Percentiles rank a stretch among this genome's conserved stretches.
These are phyloP conservation scores for Crotalus adamanteus DNA, from an alignment of 2,797 vertebrate species.

Conservation along the genomic window DNA sequence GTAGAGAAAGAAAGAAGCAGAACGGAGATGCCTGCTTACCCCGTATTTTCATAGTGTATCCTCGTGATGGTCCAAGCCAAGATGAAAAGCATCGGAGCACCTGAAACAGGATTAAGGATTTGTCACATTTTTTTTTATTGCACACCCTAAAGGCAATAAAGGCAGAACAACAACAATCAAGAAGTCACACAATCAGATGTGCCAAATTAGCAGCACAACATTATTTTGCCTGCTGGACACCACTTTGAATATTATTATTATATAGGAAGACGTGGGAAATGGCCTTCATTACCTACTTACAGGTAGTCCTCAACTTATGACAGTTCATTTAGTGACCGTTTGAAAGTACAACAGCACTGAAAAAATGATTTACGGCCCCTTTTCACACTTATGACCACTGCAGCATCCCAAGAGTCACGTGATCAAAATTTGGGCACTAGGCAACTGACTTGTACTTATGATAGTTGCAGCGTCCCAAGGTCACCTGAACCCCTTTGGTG, in stretches of 20 bases:
- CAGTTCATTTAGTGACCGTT: no score
- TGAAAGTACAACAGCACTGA: no score
- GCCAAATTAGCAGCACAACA: neutral
- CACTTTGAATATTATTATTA: neutral
- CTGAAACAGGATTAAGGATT: conserved; percentile 63
- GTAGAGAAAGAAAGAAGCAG: neutral
- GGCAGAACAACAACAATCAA: neutral
- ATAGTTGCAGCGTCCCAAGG: no score
- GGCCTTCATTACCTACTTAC: no score
- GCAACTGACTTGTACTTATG: no score
- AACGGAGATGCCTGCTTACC: conserved; percentile 64
- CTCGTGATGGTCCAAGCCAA: conserved; percentile 85
- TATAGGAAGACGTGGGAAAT: neutral
- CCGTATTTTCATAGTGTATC: conserved; percentile 77
- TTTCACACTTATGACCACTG: no score
- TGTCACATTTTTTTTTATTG: neutral
- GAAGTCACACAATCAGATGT: neutral
- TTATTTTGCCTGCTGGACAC: neutral
- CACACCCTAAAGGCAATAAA: no score
- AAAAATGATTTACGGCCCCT: no score
- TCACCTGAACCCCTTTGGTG: no score
- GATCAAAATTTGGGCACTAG: no score
- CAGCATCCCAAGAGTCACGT: no score
- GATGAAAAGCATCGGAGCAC: conserved; percentile 86
- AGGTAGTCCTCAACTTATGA: no score